Evolutionary conservation across 2,797 vertebrate species (phyloP).

Genomic region (Garrulus glandarius): DNA sequence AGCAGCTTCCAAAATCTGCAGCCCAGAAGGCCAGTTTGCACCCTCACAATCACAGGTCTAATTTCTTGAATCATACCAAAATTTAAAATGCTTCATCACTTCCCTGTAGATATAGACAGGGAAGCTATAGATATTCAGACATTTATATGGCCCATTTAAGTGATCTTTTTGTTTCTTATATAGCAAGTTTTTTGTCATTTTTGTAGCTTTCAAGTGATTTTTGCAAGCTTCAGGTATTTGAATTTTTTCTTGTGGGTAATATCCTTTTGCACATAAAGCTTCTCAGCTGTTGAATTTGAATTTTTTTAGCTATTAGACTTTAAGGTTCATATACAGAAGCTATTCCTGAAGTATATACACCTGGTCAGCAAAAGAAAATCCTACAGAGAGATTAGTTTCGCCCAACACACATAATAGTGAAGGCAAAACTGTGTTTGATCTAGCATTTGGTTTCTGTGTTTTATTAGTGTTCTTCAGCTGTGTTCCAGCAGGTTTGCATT

Average conservation of each 20-base stretch:
- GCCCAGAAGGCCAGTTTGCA: background rate
- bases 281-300: background rate
- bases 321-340: background rate
- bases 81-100: background rate
- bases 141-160: background rate
- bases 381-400: background rate
- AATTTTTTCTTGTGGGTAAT: background rate
- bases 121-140: background rate
- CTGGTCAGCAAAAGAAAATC: background rate
- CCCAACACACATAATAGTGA: background rate
- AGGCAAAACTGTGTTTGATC: background rate
- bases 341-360: background rate
- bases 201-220: background rate
- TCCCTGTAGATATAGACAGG: background rate
- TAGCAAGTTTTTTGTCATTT: background rate
- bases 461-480: background rate
- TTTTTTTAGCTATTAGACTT: background rate
- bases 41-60: background rate
- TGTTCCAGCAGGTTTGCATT: background rate
- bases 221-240: background rate
- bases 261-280: background rate
- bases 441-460: background rate
- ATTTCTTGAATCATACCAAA: background rate
- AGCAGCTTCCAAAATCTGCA: background rate
- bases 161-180: constrained; percentile 5